Evolutionary conservation across 2,113 vertebrate genomes (phyloP).

Genomic region (Donacobius atricapilla): DNA sequence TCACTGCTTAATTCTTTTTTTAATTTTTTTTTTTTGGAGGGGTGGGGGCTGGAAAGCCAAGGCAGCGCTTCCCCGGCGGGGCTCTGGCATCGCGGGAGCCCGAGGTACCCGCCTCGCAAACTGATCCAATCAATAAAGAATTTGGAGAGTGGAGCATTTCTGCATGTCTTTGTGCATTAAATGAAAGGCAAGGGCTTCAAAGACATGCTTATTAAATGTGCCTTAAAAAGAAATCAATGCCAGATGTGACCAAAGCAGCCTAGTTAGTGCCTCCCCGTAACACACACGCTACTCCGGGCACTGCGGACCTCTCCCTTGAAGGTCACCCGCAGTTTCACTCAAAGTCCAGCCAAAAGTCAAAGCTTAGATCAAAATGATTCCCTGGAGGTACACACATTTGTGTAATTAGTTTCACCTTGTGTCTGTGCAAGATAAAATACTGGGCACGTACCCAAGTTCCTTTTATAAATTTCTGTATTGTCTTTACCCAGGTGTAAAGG

Average conservation of each 20-base stretch:
- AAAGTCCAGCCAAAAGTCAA: constrained; percentile 67
- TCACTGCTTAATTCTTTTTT: constrained; percentile 13
- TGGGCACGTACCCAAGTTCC: constrained; percentile 47
- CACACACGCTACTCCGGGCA: constrained; percentile 66
- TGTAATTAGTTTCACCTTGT: constrained; percentile 74
- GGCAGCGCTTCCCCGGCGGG: background rate
- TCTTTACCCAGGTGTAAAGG: constrained; percentile 56
- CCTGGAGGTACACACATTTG: constrained; percentile 67
- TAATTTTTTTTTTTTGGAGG: background rate
- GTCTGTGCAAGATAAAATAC: constrained; percentile 66
- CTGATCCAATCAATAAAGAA: constrained; percentile 90
- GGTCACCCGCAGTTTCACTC: constrained; percentile 71
- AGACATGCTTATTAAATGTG: constrained; percentile 92
- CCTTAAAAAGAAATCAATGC: constrained; percentile 93
- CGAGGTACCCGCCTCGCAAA: constrained; percentile 60
- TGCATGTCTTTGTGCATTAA: constrained; percentile 84
- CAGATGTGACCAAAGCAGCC: constrained; percentile 89
- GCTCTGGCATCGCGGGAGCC: background rate
- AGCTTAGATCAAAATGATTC: constrained; percentile 71
- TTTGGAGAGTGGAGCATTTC: constrained; percentile 80
- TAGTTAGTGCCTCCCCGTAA: constrained; percentile 77
- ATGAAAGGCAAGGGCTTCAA: constrained; percentile 91
- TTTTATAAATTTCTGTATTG: constrained; percentile 30
- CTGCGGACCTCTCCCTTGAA: constrained; percentile 59
- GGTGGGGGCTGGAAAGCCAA: background rate